A percentile compares a stretch with the other conserved stretches of the same genome.
phyloP scores from a whole-genome alignment of 35 echinoderm and acorn worm species.

The Chiridota heheva region DNA sequence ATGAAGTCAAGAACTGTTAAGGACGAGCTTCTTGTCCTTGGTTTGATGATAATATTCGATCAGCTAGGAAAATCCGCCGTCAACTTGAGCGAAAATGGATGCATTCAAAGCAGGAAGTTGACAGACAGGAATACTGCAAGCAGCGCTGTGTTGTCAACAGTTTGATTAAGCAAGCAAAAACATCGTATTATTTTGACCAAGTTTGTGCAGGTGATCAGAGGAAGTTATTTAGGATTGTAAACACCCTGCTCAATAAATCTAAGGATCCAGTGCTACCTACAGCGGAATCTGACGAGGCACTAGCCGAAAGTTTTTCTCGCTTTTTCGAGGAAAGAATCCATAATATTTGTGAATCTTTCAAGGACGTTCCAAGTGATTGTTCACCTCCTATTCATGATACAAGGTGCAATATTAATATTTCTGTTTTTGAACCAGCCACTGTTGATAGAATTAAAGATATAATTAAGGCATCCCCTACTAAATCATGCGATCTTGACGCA shows the following conservation, averaged over 20 bases:
- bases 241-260: conserved; percentile 11
- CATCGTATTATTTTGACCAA: not conserved
- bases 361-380: too few species aligned
- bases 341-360: conserved; percentile 4
- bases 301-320: conserved; percentile 6
- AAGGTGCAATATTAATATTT: too few species aligned
- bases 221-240: conserved; percentile 28
- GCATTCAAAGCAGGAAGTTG: not conserved
- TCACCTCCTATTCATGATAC: too few species aligned
- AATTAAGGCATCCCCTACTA: too few species aligned
- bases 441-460: too few species aligned
- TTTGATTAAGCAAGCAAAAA: conserved; percentile 23
- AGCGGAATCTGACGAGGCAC: not conserved
- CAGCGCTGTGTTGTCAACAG: conserved; percentile 18
- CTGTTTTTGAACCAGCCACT: too few species aligned
- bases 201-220: conserved; percentile 30
- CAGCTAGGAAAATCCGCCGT: conserved; percentile 10
- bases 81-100: conserved; percentile 38
- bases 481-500: too few species aligned
- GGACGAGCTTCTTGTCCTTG: not conserved
- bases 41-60: conserved; percentile 30
- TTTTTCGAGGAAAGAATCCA: conserved; percentile 27
- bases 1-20: not conserved
- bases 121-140: conserved; percentile 40
- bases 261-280: not conserved